Percentiles rank a stretch among this genome's conserved stretches.
Evolutionary conservation across 2,888 invertebrate species (phyloP).

Genomic region (Dryococelus australis): DNA sequence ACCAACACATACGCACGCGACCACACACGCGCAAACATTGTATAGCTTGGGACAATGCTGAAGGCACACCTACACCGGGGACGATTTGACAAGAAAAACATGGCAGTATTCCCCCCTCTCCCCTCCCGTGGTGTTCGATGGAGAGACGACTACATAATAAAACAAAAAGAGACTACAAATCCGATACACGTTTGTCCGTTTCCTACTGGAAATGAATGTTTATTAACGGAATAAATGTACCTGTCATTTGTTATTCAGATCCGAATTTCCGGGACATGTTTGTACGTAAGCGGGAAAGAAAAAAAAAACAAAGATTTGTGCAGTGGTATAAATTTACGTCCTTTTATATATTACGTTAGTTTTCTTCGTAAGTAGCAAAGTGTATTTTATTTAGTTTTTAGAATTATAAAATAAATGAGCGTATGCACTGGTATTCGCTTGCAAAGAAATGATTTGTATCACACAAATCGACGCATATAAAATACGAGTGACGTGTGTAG

Average conservation of each 20-base stretch:
- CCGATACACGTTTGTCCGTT: neutral
- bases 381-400: too few species aligned
- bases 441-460: too few species aligned
- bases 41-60: neutral
- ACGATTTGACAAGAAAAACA: constrained; percentile 1
- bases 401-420: too few species aligned
- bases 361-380: too few species aligned
- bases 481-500: too few species aligned
- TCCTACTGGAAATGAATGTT: neutral
- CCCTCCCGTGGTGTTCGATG: neutral
- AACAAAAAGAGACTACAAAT: neutral
- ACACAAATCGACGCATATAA: too few species aligned
- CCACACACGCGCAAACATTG: neutral
- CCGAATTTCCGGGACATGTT: neutral
- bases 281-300: neutral
- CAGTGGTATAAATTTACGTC: too few species aligned
- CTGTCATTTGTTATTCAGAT: neutral
- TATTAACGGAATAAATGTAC: neutral
- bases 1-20: neutral
- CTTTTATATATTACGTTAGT: too few species aligned
- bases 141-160: neutral
- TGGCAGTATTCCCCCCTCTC: neutral
- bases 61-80: neutral
- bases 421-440: too few species aligned
- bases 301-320: too few species aligned